Evolutionary conservation across 1,140 invertebrate genomes (phyloP), one percentile per base, ranked within the genome.

Genomic region (Atta texana): DNA sequence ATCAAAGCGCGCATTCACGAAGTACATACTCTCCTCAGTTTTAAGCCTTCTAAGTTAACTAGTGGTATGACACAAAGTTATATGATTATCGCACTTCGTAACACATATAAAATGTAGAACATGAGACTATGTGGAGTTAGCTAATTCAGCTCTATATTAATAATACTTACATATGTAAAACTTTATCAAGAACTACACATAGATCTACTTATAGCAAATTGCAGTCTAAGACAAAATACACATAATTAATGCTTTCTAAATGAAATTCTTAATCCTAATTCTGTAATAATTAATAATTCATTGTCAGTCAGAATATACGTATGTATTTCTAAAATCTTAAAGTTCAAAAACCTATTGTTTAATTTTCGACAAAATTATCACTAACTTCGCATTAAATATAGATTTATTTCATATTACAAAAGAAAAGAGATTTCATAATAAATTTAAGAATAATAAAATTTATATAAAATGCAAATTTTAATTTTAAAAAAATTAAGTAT

Each of bases 41-140:
- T 21, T 80, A 69, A 80, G 49, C 44, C 28, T 82, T 82, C 66
- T 44, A 82, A 82, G 80, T 82, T 74, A 82, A 82, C 68, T 59
- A 59, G 24, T 24, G 21, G 68, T 59, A 59, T 82, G 80, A 82
- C 80, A 72, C 80, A 72, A 82, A 82, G 68, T 82, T 82, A 74
- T 57, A 49, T 74, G 80, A 82, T 82, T 72, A 82, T 59, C 68
- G 53, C 28, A 72, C 24, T 72, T 74, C 18, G 39, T 61, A 82
- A 74, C 24, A n/a, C 39, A 59, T 72, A 74, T 72, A 82, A 82
- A 72, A 74, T n/a, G 24, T 63, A 31, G 53, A 74, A 44, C 61
- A 82, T 39, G 34, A 82, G 53, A 82, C 12, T 59, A 72, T 16
- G 8, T 44, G 39, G 24, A 74, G 24, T 82, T 72, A 68, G 44